phyloP scores from a whole-genome alignment of 1,140 invertebrate genomes.

The Gryllus bimaculatus region DNA sequence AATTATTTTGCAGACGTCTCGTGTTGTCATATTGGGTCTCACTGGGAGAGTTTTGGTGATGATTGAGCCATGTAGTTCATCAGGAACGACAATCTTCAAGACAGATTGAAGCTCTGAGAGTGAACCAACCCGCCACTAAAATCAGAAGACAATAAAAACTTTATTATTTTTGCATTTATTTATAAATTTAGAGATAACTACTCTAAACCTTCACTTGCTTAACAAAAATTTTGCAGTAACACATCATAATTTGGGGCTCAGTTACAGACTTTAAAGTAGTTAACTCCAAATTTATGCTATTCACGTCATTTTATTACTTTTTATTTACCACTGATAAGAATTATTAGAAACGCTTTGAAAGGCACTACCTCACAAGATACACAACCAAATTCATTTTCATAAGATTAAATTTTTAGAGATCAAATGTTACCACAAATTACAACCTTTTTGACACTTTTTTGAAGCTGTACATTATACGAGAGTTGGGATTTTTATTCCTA shows the following conservation, averaged over 20 bases:
- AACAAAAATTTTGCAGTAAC: not conserved
- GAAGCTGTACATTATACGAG: no score
- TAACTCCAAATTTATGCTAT: no score
- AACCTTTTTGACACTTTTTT: no score
- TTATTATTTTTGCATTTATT: not conserved
- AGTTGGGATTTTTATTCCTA: no score
- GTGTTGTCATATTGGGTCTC: constrained; percentile 80
- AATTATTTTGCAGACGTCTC: constrained; percentile 85
- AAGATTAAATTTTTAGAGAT: no score
- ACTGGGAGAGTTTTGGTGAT: constrained; percentile 84
- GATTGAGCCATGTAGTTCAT: constrained; percentile 83
- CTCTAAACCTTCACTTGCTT: not conserved
- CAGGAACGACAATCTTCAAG: constrained; percentile 79
- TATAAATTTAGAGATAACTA: not conserved
- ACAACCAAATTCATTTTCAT: no score
- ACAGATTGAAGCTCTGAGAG: constrained; percentile 59
- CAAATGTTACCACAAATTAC: no score
- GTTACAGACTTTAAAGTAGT: no score
- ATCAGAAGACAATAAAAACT: constrained; percentile 13
- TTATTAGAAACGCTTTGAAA: no score
- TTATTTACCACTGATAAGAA: no score
- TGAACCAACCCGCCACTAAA: constrained; percentile 36
- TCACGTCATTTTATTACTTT: no score
- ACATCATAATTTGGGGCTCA: not conserved
- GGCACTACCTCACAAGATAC: no score